Evolutionary conservation across 2,888 invertebrate genomes (phyloP), one percentile per base, ranked within the genome.

Genomic region (Drosophila peninsularis): DNA sequence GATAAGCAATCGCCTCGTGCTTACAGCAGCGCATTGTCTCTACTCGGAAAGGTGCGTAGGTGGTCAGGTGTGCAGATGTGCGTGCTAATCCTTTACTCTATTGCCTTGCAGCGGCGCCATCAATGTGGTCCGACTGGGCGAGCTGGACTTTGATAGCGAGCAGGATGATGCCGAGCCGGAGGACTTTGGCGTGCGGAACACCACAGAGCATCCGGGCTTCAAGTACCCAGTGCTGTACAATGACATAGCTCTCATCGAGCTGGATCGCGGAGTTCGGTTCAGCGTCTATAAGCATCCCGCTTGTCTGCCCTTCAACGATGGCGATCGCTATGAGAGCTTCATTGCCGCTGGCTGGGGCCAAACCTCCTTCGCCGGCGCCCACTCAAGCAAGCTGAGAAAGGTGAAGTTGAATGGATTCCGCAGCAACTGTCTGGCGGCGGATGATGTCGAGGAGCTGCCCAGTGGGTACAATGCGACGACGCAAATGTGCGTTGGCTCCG

Each of bases 331-430:
- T 11, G 4, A 62, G 4, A 44, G 73, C 73, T 92, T 92, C 0
- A 90, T 93, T 0, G 93, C 93, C 44, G 90, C 92, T 7, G 94
- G 94, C 17, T 94, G 93, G 93, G 94, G 94, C 0, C 82, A 91
- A 10, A 92, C 90, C 1, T 84, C 86, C 11, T 91, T 83, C 30
- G 79, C 88, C 32, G 79, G 88, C 9, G 14, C 36, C 11, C 82
- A 90, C 44, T 90, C 91, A 58, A 91, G 83, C 10, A 90, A 92
- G 68, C 85, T 95, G 39, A 77, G 93, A 11, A 94, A 94, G 86
- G 94, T 94, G 0, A 92, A 92, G 4, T 82, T 95, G 27, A 88
- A 91, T 7, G 84, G 92, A 2, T 92, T 93, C 27, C 30, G 82
- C 0, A 74, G 81, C 0, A 57, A 49, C 1, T 90, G 90, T 39